Conservation (phyloP, 2,888 invertebrate genomes). For the Aplocera efformata region DNA sequence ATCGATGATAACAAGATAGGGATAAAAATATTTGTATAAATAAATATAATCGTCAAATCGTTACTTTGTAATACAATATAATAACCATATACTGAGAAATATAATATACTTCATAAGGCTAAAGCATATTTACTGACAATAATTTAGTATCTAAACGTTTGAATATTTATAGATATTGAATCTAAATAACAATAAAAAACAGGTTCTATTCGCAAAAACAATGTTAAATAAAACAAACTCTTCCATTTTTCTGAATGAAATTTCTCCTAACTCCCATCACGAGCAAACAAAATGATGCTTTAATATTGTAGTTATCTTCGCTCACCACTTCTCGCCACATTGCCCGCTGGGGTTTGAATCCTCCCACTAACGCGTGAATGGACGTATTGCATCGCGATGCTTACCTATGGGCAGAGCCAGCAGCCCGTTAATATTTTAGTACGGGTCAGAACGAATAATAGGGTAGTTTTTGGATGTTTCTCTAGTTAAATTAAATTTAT, state of each 20-base stretch:
- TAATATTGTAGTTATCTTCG: conserved; percentile 37
- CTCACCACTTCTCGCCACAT: conserved; percentile 46
- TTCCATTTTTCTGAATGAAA: conserved; percentile 15
- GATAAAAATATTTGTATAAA: no score
- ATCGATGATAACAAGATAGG: no score
- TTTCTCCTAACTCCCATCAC: conserved; percentile 27
- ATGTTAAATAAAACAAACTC: conserved; percentile 7
- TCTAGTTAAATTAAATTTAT: conserved; percentile 36
- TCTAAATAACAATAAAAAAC: conserved; percentile 2
- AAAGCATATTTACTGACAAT: no score
- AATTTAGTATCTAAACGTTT: no score
- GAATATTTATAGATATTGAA: no score
- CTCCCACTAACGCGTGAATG: conserved; percentile 52
- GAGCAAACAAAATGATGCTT: conserved; percentile 28
- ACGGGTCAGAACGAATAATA: conserved; percentile 42
- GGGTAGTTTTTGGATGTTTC: conserved; percentile 38
- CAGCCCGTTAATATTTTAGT: conserved; percentile 44
- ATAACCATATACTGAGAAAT: no score
- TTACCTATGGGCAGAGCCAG: conserved; percentile 30
- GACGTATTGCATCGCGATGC: conserved; percentile 49
- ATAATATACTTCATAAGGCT: no score
- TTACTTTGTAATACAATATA: no score
- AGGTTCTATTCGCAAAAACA: conserved; percentile 1
- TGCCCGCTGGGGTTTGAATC: conserved; percentile 44
- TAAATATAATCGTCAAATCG: no score